Evolutionary conservation across 2,888 invertebrate genomes (phyloP).

Genomic region (Noctua janthe): DNA sequence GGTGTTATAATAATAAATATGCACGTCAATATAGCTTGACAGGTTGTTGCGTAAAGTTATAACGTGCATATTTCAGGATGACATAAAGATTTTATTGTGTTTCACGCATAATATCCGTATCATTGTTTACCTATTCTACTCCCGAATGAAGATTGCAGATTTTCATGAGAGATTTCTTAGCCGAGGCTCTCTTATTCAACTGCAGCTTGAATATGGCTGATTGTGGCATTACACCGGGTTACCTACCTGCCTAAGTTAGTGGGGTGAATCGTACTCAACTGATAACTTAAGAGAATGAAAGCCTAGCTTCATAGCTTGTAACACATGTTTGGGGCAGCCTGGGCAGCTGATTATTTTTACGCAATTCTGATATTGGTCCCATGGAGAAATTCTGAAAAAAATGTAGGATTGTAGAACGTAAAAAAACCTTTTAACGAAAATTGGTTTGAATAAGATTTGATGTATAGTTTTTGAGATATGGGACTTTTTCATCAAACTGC

Average conservation of each 20-base stretch:
- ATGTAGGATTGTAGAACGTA: too few relatives aligned
- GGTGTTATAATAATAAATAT: constrained; percentile 65
- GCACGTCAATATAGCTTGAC: constrained; percentile 55
- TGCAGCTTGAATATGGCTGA: not conserved
- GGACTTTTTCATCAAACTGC: too few relatives aligned
- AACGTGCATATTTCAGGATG: constrained; percentile 21
- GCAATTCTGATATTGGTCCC: too few relatives aligned
- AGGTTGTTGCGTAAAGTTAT: constrained; percentile 49
- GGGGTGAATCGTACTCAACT: not conserved
- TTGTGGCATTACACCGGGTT: not conserved
- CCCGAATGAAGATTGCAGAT: not conserved
- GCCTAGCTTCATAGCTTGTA: not conserved
- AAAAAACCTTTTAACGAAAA: too few relatives aligned
- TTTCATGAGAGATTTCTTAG: not conserved
- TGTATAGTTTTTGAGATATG: too few relatives aligned
- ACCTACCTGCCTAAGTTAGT: not conserved
- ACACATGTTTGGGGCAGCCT: too few relatives aligned
- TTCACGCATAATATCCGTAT: not conserved
- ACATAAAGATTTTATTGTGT: constrained; percentile 13
- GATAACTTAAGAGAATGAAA: not conserved
- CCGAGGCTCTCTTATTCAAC: not conserved
- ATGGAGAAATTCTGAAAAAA: too few relatives aligned
- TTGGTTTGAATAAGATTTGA: too few relatives aligned
- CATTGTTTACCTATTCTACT: not conserved
- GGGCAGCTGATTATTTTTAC: too few relatives aligned